phyloP scores from a whole-genome alignment of 2,888 invertebrate species.

The Spilosoma lubricipeda region DNA sequence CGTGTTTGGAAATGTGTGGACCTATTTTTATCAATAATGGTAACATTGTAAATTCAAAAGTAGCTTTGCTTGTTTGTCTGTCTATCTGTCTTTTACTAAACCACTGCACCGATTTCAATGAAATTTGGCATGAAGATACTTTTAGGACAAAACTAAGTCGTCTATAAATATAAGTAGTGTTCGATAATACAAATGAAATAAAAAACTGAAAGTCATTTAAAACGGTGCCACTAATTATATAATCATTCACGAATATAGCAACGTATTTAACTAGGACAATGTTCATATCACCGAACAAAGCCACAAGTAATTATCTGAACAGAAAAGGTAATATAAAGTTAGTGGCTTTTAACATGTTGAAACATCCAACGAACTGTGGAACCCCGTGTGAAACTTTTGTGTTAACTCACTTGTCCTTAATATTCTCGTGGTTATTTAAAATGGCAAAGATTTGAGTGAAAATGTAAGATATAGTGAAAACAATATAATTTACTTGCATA shows the following conservation, averaged over 20 bases:
- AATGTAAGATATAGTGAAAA: slow-evolving; percentile 26
- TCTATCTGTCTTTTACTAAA: too few species aligned
- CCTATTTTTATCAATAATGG: background rate
- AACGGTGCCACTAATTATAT: background rate
- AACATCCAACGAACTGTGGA: slow-evolving; percentile 77
- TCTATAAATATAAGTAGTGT: background rate
- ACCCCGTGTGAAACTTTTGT: slow-evolving; percentile 70
- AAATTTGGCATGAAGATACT: too few species aligned
- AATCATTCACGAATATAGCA: background rate
- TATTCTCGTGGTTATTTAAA: slow-evolving; percentile 52
- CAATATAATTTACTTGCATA: slow-evolving; percentile 11
- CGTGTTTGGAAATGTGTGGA: background rate
- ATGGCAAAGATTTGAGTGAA: slow-evolving; percentile 66
- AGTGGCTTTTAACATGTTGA: slow-evolving; percentile 78
- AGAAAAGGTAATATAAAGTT: slow-evolving; percentile 77
- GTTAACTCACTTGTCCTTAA: slow-evolving; percentile 66
- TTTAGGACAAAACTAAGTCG: background rate
- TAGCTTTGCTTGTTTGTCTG: too few species aligned
- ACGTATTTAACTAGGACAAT: slow-evolving; percentile 28
- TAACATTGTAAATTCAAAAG: too few species aligned
- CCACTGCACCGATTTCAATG: too few species aligned
- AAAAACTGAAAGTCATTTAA: background rate
- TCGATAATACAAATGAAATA: background rate
- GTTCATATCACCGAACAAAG: slow-evolving; percentile 49
- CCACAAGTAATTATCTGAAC: slow-evolving; percentile 70